Evolutionary conservation across 2,797 vertebrate genomes (phyloP), one percentile per base, ranked within the genome.

Genomic region (Gephyroberyx darwinii): DNA sequence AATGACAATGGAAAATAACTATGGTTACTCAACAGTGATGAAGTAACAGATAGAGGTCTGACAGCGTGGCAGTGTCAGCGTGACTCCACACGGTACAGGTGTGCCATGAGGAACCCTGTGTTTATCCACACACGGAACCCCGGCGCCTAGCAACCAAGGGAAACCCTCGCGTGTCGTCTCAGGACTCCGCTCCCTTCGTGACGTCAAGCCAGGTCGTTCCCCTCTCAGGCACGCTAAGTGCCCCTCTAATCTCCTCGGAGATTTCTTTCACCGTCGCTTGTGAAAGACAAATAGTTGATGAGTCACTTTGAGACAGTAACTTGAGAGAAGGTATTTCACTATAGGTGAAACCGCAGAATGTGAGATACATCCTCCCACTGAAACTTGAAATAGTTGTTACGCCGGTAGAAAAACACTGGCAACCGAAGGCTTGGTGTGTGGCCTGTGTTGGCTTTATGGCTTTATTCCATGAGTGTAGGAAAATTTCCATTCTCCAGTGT

Each of bases 61-160:
- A 68, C 89, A 71, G 87, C 86, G 85, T 92, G 89, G 80, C 88
- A 70, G 69, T 71, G 78, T 81, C 78, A 26, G 26, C 26, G 26
- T 4, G 26, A 26, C 26, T 2, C 26, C 26, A 26, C 26, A 26
- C 26, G 83, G 77, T 73, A 48, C 83, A 91, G 90, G 89, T 88
- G 89, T 69, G 91, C 77, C 88, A 59, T 55, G 72, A 85, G 90
- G 89, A 92, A 85, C 58, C 83, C 78, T n/a, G 8, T 91, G 88
- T 92, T 93, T 91, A 84, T 72, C 77, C 63, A 61, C 81, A 86
- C 69, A 88, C 22, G 90, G 89, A 92, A 84, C 75, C 83, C 86
- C 33, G 86, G 62, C 22, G 58, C 93, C 88, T 90, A 81, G 93
- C 90, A 92, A 93, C 92, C 1, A 5, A 84, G 89, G 93, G 93